A percentile compares a stretch with the other conserved stretches of the same genome.
These are phyloP conservation scores for Coenobita brevimanus DNA, from an alignment of 1,140 invertebrate species.

Conservation along the genomic window DNA sequence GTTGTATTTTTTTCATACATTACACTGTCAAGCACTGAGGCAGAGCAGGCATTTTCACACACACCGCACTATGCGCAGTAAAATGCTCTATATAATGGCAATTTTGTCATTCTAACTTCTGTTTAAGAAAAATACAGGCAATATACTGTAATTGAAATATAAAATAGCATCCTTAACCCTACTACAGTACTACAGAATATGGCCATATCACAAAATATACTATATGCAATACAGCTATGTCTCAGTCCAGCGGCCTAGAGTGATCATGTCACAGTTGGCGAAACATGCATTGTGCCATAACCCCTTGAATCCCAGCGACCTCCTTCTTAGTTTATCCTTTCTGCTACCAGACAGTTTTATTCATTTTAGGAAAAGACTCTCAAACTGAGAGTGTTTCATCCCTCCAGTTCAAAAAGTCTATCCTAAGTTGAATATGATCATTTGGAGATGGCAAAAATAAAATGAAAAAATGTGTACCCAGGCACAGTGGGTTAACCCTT, in stretches of 20 bases:
- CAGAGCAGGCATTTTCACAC: too few species aligned
- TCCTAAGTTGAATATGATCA: neutral
- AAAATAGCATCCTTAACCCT: slow-evolving; percentile 58
- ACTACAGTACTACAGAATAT: slow-evolving; percentile 31
- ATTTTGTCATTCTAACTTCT: slow-evolving; percentile 15
- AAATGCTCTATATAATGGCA: slow-evolving; percentile 9
- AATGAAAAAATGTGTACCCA: too few species aligned
- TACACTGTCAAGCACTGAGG: too few species aligned
- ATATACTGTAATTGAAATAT: slow-evolving; percentile 43
- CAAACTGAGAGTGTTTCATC: neutral
- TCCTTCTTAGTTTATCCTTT: neutral
- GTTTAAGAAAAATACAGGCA: slow-evolving; percentile 57
- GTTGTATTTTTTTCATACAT: too few species aligned
- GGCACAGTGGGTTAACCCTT: too few species aligned
- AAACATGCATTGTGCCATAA: too few species aligned
- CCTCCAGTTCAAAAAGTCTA: too few species aligned
- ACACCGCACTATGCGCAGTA: too few species aligned
- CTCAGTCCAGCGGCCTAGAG: too few species aligned
- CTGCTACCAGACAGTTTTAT: neutral
- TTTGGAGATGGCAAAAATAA: neutral
- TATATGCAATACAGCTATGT: slow-evolving; percentile 57
- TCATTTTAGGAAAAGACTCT: neutral
- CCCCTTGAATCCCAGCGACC: too few species aligned
- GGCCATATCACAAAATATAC: slow-evolving; percentile 63
- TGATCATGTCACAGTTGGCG: too few species aligned